A percentile compares a stretch with the other conserved stretches of the same genome.
phyloP scores from a whole-genome alignment of 1,140 invertebrate species.

The Berghia stephanieae region DNA sequence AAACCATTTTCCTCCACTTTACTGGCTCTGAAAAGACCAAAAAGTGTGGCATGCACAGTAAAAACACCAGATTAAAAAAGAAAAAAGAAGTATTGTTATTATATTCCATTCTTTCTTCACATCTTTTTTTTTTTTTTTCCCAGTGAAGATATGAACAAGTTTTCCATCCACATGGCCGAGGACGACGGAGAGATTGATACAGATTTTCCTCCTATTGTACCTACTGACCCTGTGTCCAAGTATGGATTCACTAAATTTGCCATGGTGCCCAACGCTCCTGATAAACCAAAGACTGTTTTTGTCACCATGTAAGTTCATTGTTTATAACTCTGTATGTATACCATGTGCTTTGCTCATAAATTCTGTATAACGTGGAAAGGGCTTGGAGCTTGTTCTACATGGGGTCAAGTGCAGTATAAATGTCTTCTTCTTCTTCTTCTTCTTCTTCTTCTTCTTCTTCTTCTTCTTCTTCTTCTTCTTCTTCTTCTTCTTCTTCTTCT shows the following conservation, averaged over 20 bases:
- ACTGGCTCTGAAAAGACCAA: too few species aligned
- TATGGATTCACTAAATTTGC: constrained; percentile 91
- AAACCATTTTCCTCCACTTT: too few species aligned
- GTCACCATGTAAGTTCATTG: constrained; percentile 39
- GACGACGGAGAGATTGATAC: constrained; percentile 96
- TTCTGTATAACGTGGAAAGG: too few species aligned
- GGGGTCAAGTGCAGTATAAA: too few species aligned
- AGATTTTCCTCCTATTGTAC: constrained; percentile 91
- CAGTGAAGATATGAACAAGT: constrained; percentile 55
- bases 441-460: too few species aligned
- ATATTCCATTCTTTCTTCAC: neutral
- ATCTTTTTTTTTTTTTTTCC: constrained; percentile 23
- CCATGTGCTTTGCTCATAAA: too few species aligned
- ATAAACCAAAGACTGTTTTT: constrained; percentile 45
- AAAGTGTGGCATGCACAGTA: too few species aligned
- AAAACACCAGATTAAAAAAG: neutral
- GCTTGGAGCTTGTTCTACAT: too few species aligned
- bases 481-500: too few species aligned
- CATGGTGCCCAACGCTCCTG: constrained; percentile 72
- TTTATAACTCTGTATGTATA: too few species aligned
- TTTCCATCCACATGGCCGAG: constrained; percentile 85
- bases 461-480: too few species aligned
- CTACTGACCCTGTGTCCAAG: constrained; percentile 86
- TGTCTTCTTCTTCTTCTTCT: too few species aligned
- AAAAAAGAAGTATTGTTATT: neutral